Evolutionary conservation across 2,113 vertebrate species (phyloP).

Genomic region (Eulemur macaco): DNA sequence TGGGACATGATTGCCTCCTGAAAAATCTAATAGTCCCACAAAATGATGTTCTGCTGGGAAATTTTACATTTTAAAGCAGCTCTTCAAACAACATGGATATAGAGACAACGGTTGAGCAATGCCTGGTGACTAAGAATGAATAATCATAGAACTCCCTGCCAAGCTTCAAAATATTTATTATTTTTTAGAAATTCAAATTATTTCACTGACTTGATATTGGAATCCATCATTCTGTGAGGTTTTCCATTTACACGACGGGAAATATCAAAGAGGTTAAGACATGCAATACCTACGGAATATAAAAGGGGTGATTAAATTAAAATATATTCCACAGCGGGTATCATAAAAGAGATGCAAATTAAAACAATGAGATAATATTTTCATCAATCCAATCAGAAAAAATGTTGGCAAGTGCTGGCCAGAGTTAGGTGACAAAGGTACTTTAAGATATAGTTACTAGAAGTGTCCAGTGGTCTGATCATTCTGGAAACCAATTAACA

Average conservation of each 20-base stretch:
- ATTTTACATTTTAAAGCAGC: constrained; percentile 11
- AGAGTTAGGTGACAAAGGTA: neutral
- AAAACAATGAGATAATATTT: neutral
- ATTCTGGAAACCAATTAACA: constrained; percentile 13
- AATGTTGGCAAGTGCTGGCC: neutral
- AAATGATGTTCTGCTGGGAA: constrained; percentile 1
- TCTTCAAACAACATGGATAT: constrained; percentile 6
- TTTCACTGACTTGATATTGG: constrained; percentile 13
- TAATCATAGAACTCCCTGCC: constrained; percentile 30
- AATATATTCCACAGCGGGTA: neutral
- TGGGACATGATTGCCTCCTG: neutral
- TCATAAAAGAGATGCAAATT: constrained; percentile 2
- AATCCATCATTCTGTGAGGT: constrained; percentile 16
- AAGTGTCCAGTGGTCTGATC: neutral
- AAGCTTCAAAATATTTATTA: constrained; percentile 67
- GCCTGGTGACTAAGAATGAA: constrained; percentile 53
- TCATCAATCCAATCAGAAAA: neutral
- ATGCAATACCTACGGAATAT: neutral
- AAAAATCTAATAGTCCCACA: neutral
- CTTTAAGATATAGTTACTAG: neutral
- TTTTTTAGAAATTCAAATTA: constrained; percentile 64
- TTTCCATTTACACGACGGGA: constrained; percentile 34
- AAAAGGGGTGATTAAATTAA: constrained; percentile 43
- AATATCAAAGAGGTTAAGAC: constrained; percentile 17
- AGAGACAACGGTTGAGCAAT: constrained; percentile 1